Evolutionary conservation across 2,888 invertebrate species (phyloP).

Genomic region (Abrostola tripartita): DNA sequence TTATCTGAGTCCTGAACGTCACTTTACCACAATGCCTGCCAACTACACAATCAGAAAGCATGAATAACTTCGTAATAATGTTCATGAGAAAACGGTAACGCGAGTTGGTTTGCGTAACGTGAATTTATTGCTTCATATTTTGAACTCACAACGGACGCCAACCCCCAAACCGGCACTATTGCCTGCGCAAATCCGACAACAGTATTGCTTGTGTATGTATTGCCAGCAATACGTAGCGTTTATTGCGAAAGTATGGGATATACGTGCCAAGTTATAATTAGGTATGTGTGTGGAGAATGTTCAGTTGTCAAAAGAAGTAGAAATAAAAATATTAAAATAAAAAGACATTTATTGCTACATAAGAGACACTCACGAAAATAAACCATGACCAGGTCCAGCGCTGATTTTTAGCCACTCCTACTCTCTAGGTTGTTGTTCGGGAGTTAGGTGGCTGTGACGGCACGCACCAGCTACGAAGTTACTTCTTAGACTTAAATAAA

Average conservation of each 20-base stretch:
- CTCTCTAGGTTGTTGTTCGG: no score
- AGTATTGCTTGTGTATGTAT: slow-evolving; percentile 17
- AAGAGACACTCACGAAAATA: no score
- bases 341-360: no score
- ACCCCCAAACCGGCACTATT: slow-evolving; percentile 24
- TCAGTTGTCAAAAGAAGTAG: neutral
- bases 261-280: slow-evolving; percentile 49
- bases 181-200: slow-evolving; percentile 27
- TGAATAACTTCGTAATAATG: slow-evolving; percentile 33
- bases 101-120: slow-evolving; percentile 31
- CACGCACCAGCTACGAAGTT: no score
- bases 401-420: no score
- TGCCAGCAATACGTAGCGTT: slow-evolving; percentile 35
- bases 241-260: slow-evolving; percentile 35
- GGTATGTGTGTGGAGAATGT: slow-evolving; percentile 25
- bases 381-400: no score
- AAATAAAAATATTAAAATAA: no score
- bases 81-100: slow-evolving; percentile 22
- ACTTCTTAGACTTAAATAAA: no score
- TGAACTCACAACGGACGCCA: slow-evolving; percentile 42
- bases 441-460: no score
- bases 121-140: slow-evolving; percentile 54
- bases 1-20: no score
- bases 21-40: neutral
- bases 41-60: slow-evolving; percentile 24